These are phyloP conservation scores for Monopis laevigella DNA, from an alignment of 2,888 invertebrate genomes.

Conservation along the genomic window DNA sequence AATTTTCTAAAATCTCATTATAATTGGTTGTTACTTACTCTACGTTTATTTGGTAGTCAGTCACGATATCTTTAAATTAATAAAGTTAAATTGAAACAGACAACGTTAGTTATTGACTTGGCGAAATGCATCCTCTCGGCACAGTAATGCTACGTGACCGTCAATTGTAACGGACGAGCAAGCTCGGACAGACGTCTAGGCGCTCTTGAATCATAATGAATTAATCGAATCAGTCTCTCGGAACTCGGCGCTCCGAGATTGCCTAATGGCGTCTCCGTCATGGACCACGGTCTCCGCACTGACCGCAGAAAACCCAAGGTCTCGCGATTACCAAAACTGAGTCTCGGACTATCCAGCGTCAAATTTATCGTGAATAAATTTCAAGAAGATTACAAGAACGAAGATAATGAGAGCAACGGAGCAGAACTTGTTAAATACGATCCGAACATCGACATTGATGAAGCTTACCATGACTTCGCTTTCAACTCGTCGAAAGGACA, in stretches of 20 bases:
- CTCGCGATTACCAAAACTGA: conserved; percentile 36
- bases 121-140: background rate
- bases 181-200: conserved; percentile 33
- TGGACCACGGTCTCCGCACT: conserved; percentile 48
- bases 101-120: conserved; percentile 5
- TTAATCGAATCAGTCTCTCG: background rate
- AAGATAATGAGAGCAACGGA: conserved; percentile 25
- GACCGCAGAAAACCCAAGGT: conserved; percentile 43
- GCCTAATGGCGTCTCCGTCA: conserved; percentile 50
- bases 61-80: too few species aligned
- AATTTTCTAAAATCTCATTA: too few species aligned
- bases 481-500: conserved; percentile 45
- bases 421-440: conserved; percentile 47
- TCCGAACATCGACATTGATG: conserved; percentile 34
- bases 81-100: too few species aligned
- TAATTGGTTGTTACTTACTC: too few species aligned
- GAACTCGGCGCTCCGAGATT: conserved; percentile 1
- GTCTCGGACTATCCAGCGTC: conserved; percentile 55
- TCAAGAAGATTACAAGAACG: conserved; percentile 50
- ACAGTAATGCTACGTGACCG: conserved; percentile 11
- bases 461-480: conserved; percentile 44
- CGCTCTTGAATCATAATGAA: background rate
- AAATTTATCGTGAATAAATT: conserved; percentile 58
- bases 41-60: too few species aligned
- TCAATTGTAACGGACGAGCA: conserved; percentile 27